Evolutionary conservation across 1,140 invertebrate genomes (phyloP), one percentile per base, ranked within the genome.

Genomic region (Chironomus striatipennis): DNA sequence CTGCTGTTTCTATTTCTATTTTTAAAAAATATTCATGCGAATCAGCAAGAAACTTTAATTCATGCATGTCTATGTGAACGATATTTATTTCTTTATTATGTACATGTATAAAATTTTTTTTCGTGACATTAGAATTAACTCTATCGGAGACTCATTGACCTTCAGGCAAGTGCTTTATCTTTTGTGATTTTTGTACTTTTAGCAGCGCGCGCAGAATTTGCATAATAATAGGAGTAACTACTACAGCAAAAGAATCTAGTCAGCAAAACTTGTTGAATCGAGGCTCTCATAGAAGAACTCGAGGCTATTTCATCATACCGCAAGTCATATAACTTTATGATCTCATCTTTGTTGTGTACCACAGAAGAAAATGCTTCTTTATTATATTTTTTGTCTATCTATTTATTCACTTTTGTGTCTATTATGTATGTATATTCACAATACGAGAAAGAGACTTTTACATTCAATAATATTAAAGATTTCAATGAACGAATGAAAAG

Each of bases 161-260:
- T 70, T 70, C 65, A 57, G 20, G 65, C 65, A 70, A 70, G 65
- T 70, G 65, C 65, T 70, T 18, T n/a, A 70, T 70, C 65, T 57
- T 57, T 57, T 57, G 9, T 57, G 9, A 12, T 57, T 57, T 67
- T 18, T 67, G 10, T 20, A 67, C n/a, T 67, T 18, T 70, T 34
- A 34, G 24, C 24, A 34, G 24, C 24, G 24, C 24, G 24, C 24
- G 17, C 65, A 17, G 47, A 12, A 70, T 70, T 70, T 70, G 65
- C 17, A 70, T 70, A 70, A 70, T 70, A 70, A 70, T 70, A 21
- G 20, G 20, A 70, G 65, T 21, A 70, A 57, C 24, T 15, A 57
- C n/a, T 57, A n/a, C 12, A 57, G n/a, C 12, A 34, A 34, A n/a
- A n/a, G 47, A 57, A 57, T n/a, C 47, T 34, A 34, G 24, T 34